Conservation (phyloP, 2,113 vertebrate genomes). For the Chloebia gouldiae region DNA sequence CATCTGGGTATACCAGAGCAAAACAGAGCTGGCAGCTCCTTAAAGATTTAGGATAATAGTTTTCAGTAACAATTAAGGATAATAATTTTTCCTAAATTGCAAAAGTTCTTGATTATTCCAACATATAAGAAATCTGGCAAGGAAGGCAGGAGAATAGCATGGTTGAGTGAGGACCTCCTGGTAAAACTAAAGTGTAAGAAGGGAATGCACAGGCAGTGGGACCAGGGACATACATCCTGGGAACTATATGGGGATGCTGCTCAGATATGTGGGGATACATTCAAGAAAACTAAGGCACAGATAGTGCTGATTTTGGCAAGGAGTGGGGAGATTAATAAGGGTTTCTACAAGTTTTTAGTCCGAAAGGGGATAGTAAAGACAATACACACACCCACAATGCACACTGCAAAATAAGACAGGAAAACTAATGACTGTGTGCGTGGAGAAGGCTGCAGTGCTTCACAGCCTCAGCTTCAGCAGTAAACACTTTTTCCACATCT, state of each 20-base stretch:
- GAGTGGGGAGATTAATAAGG: not conserved
- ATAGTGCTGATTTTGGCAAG: not conserved
- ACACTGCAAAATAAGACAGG: not conserved
- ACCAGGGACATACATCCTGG: not conserved
- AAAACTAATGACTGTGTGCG: not conserved
- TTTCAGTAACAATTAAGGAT: not conserved
- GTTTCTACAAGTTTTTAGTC: not conserved
- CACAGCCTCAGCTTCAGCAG: not conserved
- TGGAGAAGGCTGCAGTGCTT: not conserved
- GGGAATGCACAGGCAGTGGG: not conserved
- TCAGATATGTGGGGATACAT: accelerated
- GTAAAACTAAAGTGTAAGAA: not conserved
- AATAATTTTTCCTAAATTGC: not conserved
- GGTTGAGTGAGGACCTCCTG: not conserved
- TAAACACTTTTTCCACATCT: not conserved
- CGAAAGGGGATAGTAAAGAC: not conserved
- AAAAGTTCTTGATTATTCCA: not conserved
- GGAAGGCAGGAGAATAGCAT: not conserved
- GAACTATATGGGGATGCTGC: not conserved
- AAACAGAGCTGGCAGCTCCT: not conserved
- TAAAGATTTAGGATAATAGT: not conserved
- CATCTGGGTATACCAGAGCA: not conserved
- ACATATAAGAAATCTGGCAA: not conserved
- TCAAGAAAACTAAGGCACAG: not conserved
- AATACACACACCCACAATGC: not conserved